A percentile compares a stretch with the other conserved stretches of the same genome.
Evolutionary conservation across 2,888 invertebrate genomes (phyloP).

Genomic region (Anaspis maculata): DNA sequence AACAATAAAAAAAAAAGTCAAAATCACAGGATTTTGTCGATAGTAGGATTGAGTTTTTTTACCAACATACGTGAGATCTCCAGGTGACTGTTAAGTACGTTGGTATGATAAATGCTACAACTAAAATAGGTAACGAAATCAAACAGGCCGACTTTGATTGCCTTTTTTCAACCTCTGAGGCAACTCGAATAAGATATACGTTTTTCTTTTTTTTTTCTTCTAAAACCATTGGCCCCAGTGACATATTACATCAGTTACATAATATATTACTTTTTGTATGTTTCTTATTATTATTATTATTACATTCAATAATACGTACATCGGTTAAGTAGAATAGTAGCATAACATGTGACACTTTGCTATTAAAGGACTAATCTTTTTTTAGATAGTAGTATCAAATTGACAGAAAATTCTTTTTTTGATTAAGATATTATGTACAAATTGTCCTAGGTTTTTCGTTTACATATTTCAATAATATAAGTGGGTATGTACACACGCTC

Average conservation of each 20-base stretch:
- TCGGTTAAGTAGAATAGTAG: too few relatives aligned
- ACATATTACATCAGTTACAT: too few relatives aligned
- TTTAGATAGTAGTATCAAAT: conserved; percentile 14
- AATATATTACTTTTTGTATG: too few relatives aligned
- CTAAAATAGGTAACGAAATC: conserved; percentile 19
- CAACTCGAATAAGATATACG: conserved; percentile 38
- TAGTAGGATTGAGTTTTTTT: too few relatives aligned
- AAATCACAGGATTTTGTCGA: too few relatives aligned
- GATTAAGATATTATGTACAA: conserved; percentile 31
- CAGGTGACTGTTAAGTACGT: conserved; percentile 11
- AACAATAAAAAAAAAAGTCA: too few relatives aligned
- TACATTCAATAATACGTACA: conserved; percentile 14
- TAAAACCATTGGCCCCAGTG: conserved; percentile 40
- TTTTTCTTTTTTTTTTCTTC: too few relatives aligned
- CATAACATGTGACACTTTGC: conserved; percentile 10
- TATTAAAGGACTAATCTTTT: conserved; percentile 11
- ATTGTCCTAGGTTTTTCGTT: conserved; percentile 26
- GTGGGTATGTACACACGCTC: conserved; percentile 16
- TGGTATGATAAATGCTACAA: conserved; percentile 11
- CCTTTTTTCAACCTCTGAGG: conserved; percentile 36
- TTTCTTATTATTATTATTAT: conserved; percentile 22
- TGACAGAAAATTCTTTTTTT: conserved; percentile 18
- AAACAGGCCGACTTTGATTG: conserved; percentile 14
- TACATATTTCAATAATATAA: too few relatives aligned
- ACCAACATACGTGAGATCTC: conserved; percentile 16